A percentile compares a stretch with the other conserved stretches of the same genome.
phyloP scores from a whole-genome alignment of 2,797 vertebrate species.

The Pseudocheirus occidentalis region DNA sequence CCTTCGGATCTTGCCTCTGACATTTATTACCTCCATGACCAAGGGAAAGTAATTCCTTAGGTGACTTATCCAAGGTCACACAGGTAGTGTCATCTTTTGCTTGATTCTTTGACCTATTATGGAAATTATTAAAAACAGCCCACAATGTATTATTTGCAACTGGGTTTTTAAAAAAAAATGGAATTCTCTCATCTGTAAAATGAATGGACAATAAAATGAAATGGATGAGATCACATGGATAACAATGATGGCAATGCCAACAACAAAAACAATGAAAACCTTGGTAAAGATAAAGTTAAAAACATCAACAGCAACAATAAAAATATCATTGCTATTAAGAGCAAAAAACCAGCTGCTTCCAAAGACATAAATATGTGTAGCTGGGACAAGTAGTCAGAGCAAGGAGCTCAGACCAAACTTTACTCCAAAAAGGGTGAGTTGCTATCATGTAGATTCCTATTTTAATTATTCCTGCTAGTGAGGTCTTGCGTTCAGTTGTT shows the following conservation, averaged over 20 bases:
- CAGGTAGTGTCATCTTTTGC: background rate
- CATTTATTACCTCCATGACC: background rate
- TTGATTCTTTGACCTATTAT: background rate
- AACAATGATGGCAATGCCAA: background rate
- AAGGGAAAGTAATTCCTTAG: background rate
- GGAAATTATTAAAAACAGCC: background rate
- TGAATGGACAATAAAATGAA: background rate
- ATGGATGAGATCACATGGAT: background rate
- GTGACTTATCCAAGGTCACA: background rate
- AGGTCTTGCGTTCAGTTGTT: background rate
- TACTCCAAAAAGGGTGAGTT: background rate
- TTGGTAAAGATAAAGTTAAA: background rate
- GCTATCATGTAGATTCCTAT: background rate
- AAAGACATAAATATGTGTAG: background rate
- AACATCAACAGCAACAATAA: background rate
- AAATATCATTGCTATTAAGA: background rate
- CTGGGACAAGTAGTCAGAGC: background rate
- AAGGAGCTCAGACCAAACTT: background rate
- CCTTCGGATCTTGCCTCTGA: background rate
- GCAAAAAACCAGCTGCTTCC: background rate
- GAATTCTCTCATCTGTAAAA: background rate
- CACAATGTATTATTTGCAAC: background rate
- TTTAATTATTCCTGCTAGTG: background rate
- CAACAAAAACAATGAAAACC: background rate
- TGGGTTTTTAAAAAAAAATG: background rate